phyloP scores from a whole-genome alignment of 2,797 vertebrate species.

The Acridotheres tristis region DNA sequence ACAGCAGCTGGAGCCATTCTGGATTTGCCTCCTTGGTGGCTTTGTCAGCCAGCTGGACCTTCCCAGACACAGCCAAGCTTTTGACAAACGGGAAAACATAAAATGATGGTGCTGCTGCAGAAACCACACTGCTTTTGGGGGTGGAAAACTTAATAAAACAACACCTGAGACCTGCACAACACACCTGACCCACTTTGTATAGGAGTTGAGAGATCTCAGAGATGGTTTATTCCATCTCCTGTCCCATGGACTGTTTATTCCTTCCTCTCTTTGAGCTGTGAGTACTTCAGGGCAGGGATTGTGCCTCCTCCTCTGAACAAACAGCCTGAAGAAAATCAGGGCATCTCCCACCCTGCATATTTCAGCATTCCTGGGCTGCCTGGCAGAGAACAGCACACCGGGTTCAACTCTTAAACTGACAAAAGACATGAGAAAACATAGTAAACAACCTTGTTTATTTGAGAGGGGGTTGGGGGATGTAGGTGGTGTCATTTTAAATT shows the following conservation, averaged over 20 bases:
- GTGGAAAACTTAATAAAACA: not conserved
- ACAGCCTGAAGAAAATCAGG: not conserved
- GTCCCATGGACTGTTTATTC: not conserved
- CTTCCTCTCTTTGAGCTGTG: not conserved
- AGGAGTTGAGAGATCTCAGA: not conserved
- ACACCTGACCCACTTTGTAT: not conserved
- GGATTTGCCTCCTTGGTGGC: not conserved
- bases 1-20: not conserved
- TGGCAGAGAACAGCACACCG: not conserved
- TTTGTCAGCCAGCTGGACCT: not conserved
- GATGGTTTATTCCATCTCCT: not conserved
- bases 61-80: not conserved
- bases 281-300: not conserved
- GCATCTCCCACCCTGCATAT: not conserved
- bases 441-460: not conserved
- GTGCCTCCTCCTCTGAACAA: not conserved
- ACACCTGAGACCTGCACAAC: not conserved
- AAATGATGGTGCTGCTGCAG: not conserved
- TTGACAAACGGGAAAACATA: not conserved
- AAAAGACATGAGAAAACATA: not conserved
- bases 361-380: not conserved
- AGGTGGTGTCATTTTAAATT: not conserved
- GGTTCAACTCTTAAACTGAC: not conserved
- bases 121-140: not conserved
- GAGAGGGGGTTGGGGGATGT: not conserved